phyloP scores from a whole-genome alignment of 1,140 invertebrate genomes.

The Pteromalus puparum region DNA sequence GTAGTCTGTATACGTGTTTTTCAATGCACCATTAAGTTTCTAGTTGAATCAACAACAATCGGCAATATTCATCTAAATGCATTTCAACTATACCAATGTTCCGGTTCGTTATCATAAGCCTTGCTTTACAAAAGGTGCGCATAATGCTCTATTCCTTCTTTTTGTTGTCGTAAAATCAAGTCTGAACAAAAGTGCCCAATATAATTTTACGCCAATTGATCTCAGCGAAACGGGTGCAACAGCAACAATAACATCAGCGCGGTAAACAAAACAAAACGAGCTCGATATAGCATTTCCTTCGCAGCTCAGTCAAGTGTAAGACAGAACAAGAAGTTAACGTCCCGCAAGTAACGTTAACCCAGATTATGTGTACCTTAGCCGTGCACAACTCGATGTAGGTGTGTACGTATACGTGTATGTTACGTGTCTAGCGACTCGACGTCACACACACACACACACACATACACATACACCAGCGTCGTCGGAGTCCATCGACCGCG shows the following conservation, averaged over 20 bases:
- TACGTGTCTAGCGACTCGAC: neutral
- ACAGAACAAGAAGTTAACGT: constrained; percentile 42
- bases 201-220: neutral
- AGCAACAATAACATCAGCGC: neutral
- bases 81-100: neutral
- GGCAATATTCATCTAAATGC: neutral
- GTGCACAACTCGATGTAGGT: neutral
- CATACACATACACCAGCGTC: neutral
- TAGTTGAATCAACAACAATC: constrained; percentile 21
- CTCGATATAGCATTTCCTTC: neutral
- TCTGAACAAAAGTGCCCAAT: neutral
- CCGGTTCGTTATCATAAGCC: neutral
- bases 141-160: neutral
- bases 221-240: neutral
- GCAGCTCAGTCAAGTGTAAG: neutral
- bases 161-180: neutral
- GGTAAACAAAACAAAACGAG: neutral
- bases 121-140: neutral
- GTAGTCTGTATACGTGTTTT: neutral
- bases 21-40: constrained; percentile 16
- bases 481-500: constrained; percentile 27
- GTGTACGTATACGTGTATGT: neutral
- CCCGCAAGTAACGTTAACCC: constrained; percentile 52
- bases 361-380: constrained; percentile 45
- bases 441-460: neutral